A percentile compares a stretch with the other conserved stretches of the same genome.
phyloP scores from a whole-genome alignment of 2,113 vertebrate genomes.

The Podiceps cristatus region DNA sequence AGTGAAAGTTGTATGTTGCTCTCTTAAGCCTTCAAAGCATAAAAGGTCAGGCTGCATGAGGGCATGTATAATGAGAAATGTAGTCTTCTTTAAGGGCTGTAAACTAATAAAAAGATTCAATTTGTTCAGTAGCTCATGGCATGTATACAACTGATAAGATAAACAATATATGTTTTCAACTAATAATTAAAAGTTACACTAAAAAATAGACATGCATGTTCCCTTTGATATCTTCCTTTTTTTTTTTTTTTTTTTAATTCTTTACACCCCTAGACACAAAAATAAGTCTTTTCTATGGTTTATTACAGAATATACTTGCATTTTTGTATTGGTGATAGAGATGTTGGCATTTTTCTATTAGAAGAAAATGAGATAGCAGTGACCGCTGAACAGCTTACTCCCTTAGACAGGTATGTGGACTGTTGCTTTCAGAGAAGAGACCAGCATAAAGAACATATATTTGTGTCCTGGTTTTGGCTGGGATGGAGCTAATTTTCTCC shows the following conservation, averaged over 20 bases:
- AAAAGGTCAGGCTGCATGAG: constrained; percentile 16
- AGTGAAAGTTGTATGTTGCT: neutral
- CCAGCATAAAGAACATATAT: neutral
- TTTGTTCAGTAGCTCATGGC: neutral
- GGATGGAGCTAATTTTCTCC: too few relatives aligned
- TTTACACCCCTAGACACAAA: constrained; percentile 9
- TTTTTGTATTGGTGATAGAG: constrained; percentile 36
- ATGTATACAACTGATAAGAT: neutral
- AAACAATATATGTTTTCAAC: neutral
- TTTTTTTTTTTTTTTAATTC: constrained; percentile 25
- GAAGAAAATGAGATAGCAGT: neutral
- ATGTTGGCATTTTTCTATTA: constrained; percentile 10
- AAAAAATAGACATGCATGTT: constrained; percentile 19
- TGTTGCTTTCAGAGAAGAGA: neutral
- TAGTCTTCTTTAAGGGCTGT: neutral
- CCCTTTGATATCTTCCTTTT: neutral
- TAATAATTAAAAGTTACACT: neutral
- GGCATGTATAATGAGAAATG: neutral
- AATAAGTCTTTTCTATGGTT: neutral
- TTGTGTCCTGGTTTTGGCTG: too few relatives aligned
- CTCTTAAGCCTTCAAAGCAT: neutral
- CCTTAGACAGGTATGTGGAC: neutral
- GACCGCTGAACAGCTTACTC: neutral
- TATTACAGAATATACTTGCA: constrained; percentile 18
- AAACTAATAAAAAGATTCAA: neutral